phyloP scores from a whole-genome alignment of 2,888 invertebrate genomes.

The Tetheella fluctuosa region DNA sequence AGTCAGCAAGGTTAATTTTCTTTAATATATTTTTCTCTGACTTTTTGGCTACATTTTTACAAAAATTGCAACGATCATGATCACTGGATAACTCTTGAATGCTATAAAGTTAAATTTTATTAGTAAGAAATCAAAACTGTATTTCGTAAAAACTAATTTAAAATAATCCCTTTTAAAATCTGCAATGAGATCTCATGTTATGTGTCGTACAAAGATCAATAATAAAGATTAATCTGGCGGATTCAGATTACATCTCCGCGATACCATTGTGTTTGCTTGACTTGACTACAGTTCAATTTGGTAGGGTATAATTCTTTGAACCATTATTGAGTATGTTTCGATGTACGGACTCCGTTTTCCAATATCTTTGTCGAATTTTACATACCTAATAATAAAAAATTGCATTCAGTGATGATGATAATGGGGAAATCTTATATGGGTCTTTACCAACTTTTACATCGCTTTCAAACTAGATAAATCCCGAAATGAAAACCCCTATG shows the following conservation, averaged over 20 bases:
- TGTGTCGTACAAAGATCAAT: conserved; percentile 30
- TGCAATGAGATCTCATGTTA: conserved; percentile 25
- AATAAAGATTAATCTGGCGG: conserved; percentile 48
- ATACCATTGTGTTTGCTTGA: conserved; percentile 37
- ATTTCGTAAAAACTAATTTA: conserved; percentile 25
- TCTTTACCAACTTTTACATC: too few species aligned
- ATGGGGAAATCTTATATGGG: too few species aligned
- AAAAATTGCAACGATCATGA: too few species aligned
- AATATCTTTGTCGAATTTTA: neutral
- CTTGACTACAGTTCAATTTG: conserved; percentile 27
- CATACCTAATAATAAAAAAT: neutral
- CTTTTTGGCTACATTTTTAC: too few species aligned
- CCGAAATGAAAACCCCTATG: too few species aligned
- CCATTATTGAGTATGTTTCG: neutral
- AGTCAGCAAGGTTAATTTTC: too few species aligned
- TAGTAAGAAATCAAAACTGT: neutral
- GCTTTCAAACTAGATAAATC: too few species aligned
- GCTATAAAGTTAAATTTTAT: too few species aligned
- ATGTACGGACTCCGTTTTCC: too few species aligned
- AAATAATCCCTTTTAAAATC: conserved; percentile 34
- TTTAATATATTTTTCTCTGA: too few species aligned
- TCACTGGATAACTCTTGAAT: too few species aligned
- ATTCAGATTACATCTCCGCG: conserved; percentile 54
- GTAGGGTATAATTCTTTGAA: conserved; percentile 13
- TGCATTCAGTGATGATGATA: too few species aligned